A percentile compares a stretch with the other conserved stretches of the same genome.
Conservation (phyloP, 30 jellyfish, hydroid and myxozoan species). For the Hydractinia symbiolongicarpus region DNA sequence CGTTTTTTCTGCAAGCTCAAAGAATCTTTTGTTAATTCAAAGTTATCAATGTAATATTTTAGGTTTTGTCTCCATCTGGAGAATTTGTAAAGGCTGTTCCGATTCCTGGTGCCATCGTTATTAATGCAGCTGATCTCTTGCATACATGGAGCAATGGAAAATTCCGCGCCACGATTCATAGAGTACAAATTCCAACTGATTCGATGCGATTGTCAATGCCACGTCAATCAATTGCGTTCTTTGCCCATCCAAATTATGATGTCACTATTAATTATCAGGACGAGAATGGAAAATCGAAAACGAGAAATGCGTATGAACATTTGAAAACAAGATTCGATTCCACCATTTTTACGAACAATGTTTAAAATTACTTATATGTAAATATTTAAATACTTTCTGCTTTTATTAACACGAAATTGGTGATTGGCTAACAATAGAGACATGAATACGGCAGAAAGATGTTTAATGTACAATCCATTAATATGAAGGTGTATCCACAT, state of each 20-base stretch:
- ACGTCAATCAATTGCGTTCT: conserved; percentile 31
- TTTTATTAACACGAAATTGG: no score
- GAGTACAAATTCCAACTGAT: background rate
- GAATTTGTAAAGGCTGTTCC: conserved; percentile 33
- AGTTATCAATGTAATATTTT: background rate
- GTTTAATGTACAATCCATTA: no score
- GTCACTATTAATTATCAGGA: background rate
- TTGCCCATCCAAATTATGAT: conserved; percentile 24
- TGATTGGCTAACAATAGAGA: no score
- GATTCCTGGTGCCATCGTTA: conserved; percentile 33
- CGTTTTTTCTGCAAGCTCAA: no score
- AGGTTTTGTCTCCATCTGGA: conserved; percentile 28
- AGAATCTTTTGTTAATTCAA: no score
- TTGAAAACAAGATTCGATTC: conserved; percentile 8
- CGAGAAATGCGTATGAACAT: conserved; percentile 23
- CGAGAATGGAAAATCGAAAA: conserved; percentile 1
- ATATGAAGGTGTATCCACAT: no score
- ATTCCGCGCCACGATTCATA: conserved; percentile 9
- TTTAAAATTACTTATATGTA: no score
- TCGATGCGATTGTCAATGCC: background rate
- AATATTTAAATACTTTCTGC: no score
- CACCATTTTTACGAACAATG: background rate
- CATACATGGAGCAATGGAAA: conserved; percentile 22
- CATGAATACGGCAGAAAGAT: no score
- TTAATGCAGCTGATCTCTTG: conserved; percentile 26